phyloP scores from a whole-genome alignment of 2,797 vertebrate species.

The Parambassis ranga region DNA sequence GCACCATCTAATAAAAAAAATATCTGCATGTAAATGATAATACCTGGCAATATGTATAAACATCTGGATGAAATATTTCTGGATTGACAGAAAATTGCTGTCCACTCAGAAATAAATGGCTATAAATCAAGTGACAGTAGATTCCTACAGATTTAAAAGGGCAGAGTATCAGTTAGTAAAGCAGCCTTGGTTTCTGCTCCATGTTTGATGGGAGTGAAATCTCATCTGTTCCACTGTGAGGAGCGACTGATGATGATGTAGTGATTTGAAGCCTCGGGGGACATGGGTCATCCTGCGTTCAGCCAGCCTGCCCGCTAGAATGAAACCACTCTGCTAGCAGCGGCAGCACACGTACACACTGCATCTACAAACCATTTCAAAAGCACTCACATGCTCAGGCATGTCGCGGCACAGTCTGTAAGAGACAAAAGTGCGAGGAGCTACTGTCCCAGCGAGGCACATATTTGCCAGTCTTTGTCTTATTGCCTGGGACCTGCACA shows the following conservation, averaged over 20 bases:
- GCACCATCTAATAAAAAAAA: conserved; percentile 19
- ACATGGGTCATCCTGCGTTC: conserved; percentile 80
- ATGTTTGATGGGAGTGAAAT: conserved; percentile 68
- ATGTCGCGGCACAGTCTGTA: conserved; percentile 34
- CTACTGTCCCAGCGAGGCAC: conserved; percentile 34
- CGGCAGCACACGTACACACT: conserved; percentile 9
- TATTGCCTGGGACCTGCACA: neutral
- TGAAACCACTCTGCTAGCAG: conserved; percentile 48
- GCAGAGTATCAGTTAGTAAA: conserved; percentile 53
- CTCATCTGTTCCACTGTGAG: conserved; percentile 75
- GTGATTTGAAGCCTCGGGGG: conserved; percentile 77
- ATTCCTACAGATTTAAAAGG: conserved; percentile 56
- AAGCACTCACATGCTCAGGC: conserved; percentile 49
- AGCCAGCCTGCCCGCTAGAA: conserved; percentile 62
- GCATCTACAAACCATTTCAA: conserved; percentile 31
- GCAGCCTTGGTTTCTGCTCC: conserved; percentile 59
- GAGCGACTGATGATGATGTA: conserved; percentile 81
- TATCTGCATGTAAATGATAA: too few species aligned
- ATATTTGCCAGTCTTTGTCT: conserved; percentile 42
- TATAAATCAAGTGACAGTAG: conserved; percentile 36
- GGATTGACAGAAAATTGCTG: too few species aligned
- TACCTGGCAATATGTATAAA: too few species aligned
- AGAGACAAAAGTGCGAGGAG: conserved; percentile 25
- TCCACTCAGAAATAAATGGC: neutral
- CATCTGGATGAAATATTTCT: too few species aligned